A percentile compares a stretch with the other conserved stretches of the same genome.
Conservation (phyloP, 2,888 invertebrate genomes). For the Bellardia bayeri region DNA sequence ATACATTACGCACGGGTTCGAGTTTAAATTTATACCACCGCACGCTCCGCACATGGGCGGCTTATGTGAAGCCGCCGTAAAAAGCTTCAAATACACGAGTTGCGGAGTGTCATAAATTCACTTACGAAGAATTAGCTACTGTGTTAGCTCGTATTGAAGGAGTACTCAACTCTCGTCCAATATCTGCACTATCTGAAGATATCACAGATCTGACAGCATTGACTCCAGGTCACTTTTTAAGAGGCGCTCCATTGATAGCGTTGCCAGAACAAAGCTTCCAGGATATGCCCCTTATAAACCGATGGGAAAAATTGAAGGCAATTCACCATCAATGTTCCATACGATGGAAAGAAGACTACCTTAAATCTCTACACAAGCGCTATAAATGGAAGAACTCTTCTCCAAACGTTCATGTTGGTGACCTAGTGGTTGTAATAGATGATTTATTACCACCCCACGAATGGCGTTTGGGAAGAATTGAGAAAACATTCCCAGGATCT, state of each 20-base stretch:
- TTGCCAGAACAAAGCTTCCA: too few relatives aligned
- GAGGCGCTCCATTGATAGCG: neutral
- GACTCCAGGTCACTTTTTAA: neutral
- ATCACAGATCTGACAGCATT: neutral
- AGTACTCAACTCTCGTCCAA: neutral
- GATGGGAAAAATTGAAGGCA: neutral
- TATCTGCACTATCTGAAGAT: constrained; percentile 1
- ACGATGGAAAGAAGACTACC: neutral
- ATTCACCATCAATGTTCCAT: neutral
- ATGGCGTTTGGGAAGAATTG: too few relatives aligned
- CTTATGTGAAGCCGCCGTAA: neutral
- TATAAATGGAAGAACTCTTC: neutral
- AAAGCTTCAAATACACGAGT: constrained; percentile 5
- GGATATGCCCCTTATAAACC: too few relatives aligned
- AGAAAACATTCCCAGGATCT: neutral
- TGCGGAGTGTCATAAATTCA: neutral
- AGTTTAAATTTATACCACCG: constrained; percentile 9
- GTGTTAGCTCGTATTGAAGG: constrained; percentile 11
- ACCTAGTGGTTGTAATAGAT: neutral
- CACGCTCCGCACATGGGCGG: neutral
- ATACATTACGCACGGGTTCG: constrained; percentile 26
- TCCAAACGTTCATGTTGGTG: neutral
- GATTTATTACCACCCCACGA: neutral
- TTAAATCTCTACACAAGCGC: neutral
- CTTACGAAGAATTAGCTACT: constrained; percentile 1